Conservation (phyloP, 64 coral and sea anemone genomes). For the Catalaphyllia jardinei region DNA sequence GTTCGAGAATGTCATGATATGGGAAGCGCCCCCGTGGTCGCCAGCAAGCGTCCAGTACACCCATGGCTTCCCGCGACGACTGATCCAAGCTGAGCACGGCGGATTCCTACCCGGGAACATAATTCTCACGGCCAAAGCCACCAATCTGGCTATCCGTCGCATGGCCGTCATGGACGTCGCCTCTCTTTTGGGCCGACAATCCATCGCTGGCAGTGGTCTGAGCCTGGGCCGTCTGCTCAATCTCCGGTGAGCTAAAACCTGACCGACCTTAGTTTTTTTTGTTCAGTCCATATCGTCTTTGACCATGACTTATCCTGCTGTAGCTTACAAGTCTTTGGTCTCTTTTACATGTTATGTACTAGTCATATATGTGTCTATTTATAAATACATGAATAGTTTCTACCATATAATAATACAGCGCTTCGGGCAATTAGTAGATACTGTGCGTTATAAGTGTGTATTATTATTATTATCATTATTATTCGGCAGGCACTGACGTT, state of each 20-base stretch:
- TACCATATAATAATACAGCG: too few species aligned
- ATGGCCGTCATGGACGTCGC: constrained; percentile 16
- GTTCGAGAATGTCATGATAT: constrained; percentile 35
- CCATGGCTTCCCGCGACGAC: constrained; percentile 9
- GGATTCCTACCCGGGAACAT: constrained; percentile 36
- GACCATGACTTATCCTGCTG: too few species aligned
- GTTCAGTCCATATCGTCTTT: too few species aligned
- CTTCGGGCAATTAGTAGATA: too few species aligned
- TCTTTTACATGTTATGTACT: too few species aligned
- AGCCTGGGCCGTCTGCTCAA: constrained; percentile 5
- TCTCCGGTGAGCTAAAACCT: background rate
- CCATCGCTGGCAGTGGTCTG: background rate
- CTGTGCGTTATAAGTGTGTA: too few species aligned
- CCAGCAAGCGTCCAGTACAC: constrained; percentile 6
- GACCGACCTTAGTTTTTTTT: too few species aligned
- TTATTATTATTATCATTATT: too few species aligned
- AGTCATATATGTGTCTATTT: too few species aligned
- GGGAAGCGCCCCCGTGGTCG: background rate
- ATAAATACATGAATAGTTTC: too few species aligned
- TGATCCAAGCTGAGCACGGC: constrained; percentile 7
- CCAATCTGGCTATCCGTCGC: constrained; percentile 21
- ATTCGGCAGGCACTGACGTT: too few species aligned
- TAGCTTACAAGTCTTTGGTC: too few species aligned
- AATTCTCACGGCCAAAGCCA: background rate
- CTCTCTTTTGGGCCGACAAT: background rate